Base-by-base conservation (phyloP, 2,888 invertebrate species). In the Ashinkailepas kermadecensis region DNA sequence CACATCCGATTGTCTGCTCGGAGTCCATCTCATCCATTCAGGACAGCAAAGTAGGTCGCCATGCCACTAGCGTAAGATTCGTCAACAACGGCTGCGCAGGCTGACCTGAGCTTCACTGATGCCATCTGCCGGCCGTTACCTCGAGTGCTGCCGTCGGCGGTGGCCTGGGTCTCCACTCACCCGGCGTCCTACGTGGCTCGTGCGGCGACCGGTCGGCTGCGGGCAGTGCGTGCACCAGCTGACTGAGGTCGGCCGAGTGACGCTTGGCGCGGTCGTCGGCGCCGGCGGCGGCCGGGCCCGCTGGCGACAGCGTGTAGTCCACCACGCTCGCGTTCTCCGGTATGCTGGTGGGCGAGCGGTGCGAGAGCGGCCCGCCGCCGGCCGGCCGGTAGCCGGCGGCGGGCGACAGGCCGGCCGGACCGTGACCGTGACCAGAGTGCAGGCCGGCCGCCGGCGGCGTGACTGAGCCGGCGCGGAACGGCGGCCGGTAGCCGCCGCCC, bases 331-430 rank as follows among this genome's bases (percentile, higher is more conserved):
- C 8, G 54, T 74, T 15, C 74, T 56, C 74, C 21, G 74, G 74
- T 23, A 74, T 74, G 56, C 74, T 74, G 74, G 74, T 74, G 74
- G 74, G 74, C 70, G 70, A 70, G 15, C 39, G 39, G 39, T 70
- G 70, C 25, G 64, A 39, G 2, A 39, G 64, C 64, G 18, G n/a
- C n/a, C 64, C 64, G 64, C 64, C 64, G 21, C 64, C n/a, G 64
- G 21, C 7, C 62, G 62, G 13, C 18, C 62, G 62, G 62, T 18
- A 8, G 62, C 62, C 62, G 62, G 18, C 13, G 18, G 62, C 62
- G 18, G 62, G 70, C 15, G 59, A 59, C 59, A 59, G 11, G 59
- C 59, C 59, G 59, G 59, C 59, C 59, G 59, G 59, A 0, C 11
- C 59, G 3, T 11, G 59, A 1, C 59, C 12, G 59, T 59, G 15